Evolutionary conservation across 2,797 vertebrate genomes (phyloP), one percentile per base, ranked within the genome.

Genomic region (Vireo griseus): DNA sequence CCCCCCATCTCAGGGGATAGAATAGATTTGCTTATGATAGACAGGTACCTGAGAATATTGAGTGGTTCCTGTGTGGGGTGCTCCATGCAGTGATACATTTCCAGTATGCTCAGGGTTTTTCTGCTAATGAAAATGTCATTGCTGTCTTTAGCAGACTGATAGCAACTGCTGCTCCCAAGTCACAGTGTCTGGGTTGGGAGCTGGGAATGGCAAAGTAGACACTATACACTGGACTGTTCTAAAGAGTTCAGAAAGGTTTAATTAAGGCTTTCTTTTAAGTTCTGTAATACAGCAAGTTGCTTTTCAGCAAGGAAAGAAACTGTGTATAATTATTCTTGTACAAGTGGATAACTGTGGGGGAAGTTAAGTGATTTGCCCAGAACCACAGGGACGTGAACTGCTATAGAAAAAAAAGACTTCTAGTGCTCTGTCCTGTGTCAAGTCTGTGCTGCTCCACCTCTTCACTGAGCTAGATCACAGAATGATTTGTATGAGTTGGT

Each of bases 11-110:
- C 47, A 54, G 91, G 57, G 65, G 42, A 71, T 57, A 33, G 73
- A 90, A 86, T n/a, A 72, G 76, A 67, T 94, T 81, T 94, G 11
- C 66, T 88, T 62, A 35, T 75, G 82, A 90, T 31, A 66, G 92
- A 42, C 63, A 83, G 65, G 55, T 63, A 78, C 66, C 82, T 45
- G 89, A 55, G 37, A 76, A 6, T 14, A 37, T 5, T 19, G 79
- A 90, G 55, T 78, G 79, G 69, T 54, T 81, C 86, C 48, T 80
- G 33, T 86, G 35, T 26, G 35, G 73, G 55, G 59, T 88, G 63
- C 67, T 92, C 63, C 63, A 17, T 50, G 57, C 74, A 68, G 44
- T 54, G 67, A 47, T 55, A 45, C 25, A 5, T 80, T 75, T 82
- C 66, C 67, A 73, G 55, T 25, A 9, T 62, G 59, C 71, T 86